Conservation (phyloP, 2,888 invertebrate genomes). For the Clunio marinus region DNA sequence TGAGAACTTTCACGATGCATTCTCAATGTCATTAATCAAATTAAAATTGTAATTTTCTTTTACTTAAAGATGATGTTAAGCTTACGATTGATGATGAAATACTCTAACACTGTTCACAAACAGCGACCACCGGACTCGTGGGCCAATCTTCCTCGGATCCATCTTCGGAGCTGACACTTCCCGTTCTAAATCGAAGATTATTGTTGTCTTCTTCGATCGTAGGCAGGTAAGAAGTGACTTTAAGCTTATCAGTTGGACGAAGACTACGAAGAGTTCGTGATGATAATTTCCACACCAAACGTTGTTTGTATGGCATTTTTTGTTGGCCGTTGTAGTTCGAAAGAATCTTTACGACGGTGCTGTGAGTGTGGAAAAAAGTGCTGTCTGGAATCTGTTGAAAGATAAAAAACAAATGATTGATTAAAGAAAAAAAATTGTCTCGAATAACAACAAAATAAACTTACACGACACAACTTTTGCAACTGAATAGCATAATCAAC, state of each 20-base stretch:
- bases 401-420: conserved; percentile 24
- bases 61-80: conserved; percentile 15
- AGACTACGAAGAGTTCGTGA: conserved; percentile 65
- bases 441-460: conserved; percentile 43
- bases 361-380: conserved; percentile 60
- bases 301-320: conserved; percentile 64
- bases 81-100: conserved; percentile 34
- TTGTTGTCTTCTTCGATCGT: conserved; percentile 67
- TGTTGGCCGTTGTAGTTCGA: conserved; percentile 68
- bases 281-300: conserved; percentile 72
- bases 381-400: conserved; percentile 66
- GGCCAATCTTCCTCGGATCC: conserved; percentile 60
- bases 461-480: conserved; percentile 67
- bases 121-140: conserved; percentile 60
- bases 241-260: conserved; percentile 67
- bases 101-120: conserved; percentile 53
- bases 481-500: conserved; percentile 68
- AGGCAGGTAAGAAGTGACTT: conserved; percentile 60
- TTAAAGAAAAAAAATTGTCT: no score
- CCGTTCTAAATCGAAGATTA: conserved; percentile 53
- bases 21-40: conserved; percentile 15
- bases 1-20: neutral
- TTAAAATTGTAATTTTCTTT: conserved; percentile 14
- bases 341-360: conserved; percentile 61
- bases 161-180: conserved; percentile 57